Conservation (phyloP, 2,888 invertebrate species). For the Hipparchia sbordonii region DNA sequence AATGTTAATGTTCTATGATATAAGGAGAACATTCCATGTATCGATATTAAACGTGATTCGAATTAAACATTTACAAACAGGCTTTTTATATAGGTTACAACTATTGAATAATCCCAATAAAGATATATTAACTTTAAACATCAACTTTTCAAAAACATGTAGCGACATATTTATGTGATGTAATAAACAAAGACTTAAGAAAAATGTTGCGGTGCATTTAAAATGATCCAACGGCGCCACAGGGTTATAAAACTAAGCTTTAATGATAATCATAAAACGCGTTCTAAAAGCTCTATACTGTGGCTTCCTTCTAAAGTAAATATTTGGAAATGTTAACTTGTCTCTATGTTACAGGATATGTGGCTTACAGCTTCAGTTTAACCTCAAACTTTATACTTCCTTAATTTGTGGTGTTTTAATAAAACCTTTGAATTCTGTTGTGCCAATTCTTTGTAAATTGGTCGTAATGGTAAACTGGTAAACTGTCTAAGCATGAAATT, state of each 20-base stretch:
- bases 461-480: too few species aligned
- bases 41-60: not conserved
- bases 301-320: conserved; percentile 29
- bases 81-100: not conserved
- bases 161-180: conserved; percentile 29
- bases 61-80: not conserved
- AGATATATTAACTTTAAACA: conserved; percentile 1
- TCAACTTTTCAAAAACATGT: conserved; percentile 3
- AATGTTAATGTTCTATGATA: not conserved
- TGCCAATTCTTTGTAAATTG: too few species aligned
- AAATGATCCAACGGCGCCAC: conserved; percentile 34
- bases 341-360: conserved; percentile 4
- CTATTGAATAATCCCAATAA: not conserved
- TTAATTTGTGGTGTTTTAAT: too few species aligned
- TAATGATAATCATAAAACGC: conserved; percentile 33
- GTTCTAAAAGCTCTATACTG: conserved; percentile 29
- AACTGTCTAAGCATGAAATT: too few species aligned
- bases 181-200: conserved; percentile 30
- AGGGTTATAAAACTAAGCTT: conserved; percentile 32
- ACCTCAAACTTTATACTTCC: not conserved
- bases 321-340: conserved; percentile 21
- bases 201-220: conserved; percentile 32
- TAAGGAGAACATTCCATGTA: not conserved
- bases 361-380: not conserved
- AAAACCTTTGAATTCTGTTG: too few species aligned